These are phyloP conservation scores for Anhinga anhinga DNA, from an alignment of 2,113 vertebrate genomes.

Conservation along the genomic window DNA sequence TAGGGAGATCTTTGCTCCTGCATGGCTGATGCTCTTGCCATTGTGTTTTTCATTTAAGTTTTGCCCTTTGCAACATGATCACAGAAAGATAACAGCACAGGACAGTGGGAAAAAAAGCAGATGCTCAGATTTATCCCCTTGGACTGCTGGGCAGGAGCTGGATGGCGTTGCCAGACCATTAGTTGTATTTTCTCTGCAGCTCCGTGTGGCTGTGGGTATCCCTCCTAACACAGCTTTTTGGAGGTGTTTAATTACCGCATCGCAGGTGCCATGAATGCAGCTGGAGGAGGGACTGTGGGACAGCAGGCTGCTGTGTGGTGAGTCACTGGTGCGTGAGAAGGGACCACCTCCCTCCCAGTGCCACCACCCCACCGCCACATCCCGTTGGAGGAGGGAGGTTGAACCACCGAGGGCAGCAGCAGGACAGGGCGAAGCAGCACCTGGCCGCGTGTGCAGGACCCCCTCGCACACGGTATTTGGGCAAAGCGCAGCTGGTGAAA, in stretches of 20 bases:
- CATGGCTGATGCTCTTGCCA: background rate
- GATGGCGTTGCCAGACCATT: background rate
- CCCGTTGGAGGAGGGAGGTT: background rate
- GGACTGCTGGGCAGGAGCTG: background rate
- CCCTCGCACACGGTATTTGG: background rate
- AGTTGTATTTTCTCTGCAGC: background rate
- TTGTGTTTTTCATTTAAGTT: background rate
- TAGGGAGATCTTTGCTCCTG: background rate
- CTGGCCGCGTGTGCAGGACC: background rate
- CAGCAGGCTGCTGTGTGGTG: background rate
- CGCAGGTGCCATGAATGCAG: background rate
- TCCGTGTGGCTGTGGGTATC: background rate
- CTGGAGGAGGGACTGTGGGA: background rate
- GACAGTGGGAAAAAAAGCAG: background rate
- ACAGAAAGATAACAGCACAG: background rate
- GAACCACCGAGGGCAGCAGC: background rate
- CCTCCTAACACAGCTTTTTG: background rate
- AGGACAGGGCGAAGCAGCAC: background rate
- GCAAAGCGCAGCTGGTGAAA: background rate
- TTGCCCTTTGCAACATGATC: background rate
- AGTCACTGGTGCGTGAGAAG: background rate
- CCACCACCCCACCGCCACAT: background rate
- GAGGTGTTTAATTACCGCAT: background rate
- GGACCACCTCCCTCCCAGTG: background rate
- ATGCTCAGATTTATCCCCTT: background rate